Evolutionary conservation across 2,888 invertebrate species (phyloP).

Genomic region (Macrosiphum euphorbiae): DNA sequence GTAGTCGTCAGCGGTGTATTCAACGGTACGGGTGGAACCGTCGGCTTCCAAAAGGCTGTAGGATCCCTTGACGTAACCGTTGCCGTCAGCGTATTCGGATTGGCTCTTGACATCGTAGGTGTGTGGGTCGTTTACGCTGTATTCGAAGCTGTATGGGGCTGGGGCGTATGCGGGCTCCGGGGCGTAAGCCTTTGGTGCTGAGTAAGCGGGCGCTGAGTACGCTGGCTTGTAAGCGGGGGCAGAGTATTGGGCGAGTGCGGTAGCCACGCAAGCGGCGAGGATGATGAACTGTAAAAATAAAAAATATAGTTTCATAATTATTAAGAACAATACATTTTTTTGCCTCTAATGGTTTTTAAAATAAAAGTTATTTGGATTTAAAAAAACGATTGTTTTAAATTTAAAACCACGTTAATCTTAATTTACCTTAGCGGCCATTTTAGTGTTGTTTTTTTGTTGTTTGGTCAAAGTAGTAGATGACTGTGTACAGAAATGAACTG

Average conservation of each 20-base stretch:
- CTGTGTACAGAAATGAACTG: background rate
- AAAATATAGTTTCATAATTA: background rate
- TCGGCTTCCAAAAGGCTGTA: constrained; percentile 70
- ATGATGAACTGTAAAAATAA: constrained; percentile 36
- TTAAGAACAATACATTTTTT: too few species aligned
- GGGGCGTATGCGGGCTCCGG: constrained; percentile 34
- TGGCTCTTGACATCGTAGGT: constrained; percentile 54
- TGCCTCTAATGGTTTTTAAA: background rate
- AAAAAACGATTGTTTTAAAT: background rate
- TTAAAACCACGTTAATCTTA: background rate
- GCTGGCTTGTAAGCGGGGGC: background rate
- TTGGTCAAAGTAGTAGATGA: background rate
- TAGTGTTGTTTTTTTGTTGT: background rate
- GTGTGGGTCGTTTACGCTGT: constrained; percentile 47
- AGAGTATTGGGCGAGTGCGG: constrained; percentile 67
- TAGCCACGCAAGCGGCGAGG: constrained; percentile 66
- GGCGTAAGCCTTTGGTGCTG: constrained; percentile 53
- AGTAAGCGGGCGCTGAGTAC: constrained; percentile 33
- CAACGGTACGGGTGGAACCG: constrained; percentile 80
- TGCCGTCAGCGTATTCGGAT: constrained; percentile 71
- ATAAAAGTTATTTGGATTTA: background rate
- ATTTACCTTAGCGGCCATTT: constrained; percentile 14
- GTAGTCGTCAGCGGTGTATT: constrained; percentile 72
- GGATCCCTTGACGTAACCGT: constrained; percentile 37
- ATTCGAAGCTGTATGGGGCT: constrained; percentile 45